Evolutionary conservation across 2,113 vertebrate species (phyloP).

Genomic region (Todiramphus saurophagus): DNA sequence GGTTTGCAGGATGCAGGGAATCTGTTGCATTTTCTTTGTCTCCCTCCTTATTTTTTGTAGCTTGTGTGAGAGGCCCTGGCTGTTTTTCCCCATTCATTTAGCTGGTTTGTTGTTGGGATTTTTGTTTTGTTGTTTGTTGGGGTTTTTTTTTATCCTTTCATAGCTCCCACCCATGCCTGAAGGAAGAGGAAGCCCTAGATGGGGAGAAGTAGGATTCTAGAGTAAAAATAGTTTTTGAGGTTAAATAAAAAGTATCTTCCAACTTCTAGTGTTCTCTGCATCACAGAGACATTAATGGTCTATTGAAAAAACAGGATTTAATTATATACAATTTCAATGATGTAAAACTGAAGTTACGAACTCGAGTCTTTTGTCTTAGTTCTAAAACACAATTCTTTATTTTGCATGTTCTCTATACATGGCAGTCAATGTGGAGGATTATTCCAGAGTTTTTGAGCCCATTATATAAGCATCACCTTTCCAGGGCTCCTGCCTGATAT

Average conservation of each 20-base stretch:
- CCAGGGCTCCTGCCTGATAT: neutral
- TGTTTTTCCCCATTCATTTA: neutral
- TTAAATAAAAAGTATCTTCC: neutral
- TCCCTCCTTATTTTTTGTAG: neutral
- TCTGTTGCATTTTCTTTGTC: neutral
- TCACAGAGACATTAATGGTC: neutral
- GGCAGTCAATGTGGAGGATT: neutral
- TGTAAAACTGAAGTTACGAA: neutral
- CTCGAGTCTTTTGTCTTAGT: neutral
- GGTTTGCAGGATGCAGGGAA: neutral
- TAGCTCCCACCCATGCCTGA: neutral
- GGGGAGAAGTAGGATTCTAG: neutral
- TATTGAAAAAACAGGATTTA: neutral
- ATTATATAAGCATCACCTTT: neutral
- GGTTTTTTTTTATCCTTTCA: neutral
- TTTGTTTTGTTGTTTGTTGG: neutral
- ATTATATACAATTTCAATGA: neutral
- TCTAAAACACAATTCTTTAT: neutral
- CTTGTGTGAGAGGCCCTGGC: neutral
- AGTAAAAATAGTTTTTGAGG: constrained; percentile 32
- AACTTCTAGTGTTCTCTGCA: neutral
- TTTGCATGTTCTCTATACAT: neutral
- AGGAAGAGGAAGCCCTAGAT: neutral
- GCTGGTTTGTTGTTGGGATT: neutral
- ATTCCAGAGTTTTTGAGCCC: neutral